Evolutionary conservation across 2,888 invertebrate genomes (phyloP), one percentile per base, ranked within the genome.

Genomic region (Eupithecia pulchellata): DNA sequence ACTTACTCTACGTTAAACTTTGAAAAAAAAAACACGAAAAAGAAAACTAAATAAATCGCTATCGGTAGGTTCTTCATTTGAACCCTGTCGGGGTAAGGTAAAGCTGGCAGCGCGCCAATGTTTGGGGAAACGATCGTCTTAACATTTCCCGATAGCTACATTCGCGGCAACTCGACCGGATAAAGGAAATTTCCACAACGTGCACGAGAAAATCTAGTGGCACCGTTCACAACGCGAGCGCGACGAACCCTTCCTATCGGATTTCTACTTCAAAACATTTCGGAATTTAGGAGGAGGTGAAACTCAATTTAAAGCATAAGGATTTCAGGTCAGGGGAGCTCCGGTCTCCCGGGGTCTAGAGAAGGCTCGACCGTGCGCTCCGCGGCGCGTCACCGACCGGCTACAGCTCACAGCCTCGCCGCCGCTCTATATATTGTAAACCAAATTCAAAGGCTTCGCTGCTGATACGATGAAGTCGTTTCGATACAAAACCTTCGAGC

Each of bases 81-180:
- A 79, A 73, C 75, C 75, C 78, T 77, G 67, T 76, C 69, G 73
- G 79, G 79, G 79, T 81, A 79, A 83, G 82, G 81, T 80, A 80
- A 82, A 78, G 78, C 85, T 91, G 91, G 91, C 84, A 71, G 79
- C 58, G 68, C 74, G 91, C 91, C 91, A 91, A 87, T 84, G 82
- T 85, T 88, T 86, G 82, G 83, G 83, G 85, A 83, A 78, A 75
- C 87, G 86, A 88, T 87, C 87, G 83, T 86, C 86, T 88, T 86
- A 84, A 84, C 86, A 86, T 86, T 85, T 84, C 83, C 84, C 85
- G 86, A 87, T 90, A 88, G 86, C 85, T 87, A 86, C 85, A 85
- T 86, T 88, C 84, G 83, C 84, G 82, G 81, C 81, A 84, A 86
- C 81, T 82, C 84, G 82, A 86, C 81, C 86, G 86, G 82, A 82